Evolutionary conservation across 2,888 invertebrate genomes (phyloP).

Genomic region (Anthophora plumipes): DNA sequence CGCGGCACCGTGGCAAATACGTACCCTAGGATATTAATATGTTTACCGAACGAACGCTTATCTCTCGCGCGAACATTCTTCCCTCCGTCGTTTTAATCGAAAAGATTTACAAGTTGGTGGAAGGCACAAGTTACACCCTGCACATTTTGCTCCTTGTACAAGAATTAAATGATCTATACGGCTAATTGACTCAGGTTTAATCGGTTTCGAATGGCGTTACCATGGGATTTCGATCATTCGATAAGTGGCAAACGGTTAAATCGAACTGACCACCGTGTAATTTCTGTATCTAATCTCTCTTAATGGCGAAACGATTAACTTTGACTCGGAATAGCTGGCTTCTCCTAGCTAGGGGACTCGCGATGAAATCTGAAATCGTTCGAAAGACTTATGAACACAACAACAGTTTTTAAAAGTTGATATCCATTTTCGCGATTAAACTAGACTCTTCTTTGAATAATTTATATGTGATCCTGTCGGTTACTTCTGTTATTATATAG

Average conservation of each 20-base stretch:
- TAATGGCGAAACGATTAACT: conserved; percentile 17
- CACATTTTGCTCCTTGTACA: background rate
- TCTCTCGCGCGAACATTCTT: background rate
- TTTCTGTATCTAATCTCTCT: conserved; percentile 17
- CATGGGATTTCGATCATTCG: background rate
- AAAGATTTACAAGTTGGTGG: conserved; percentile 6
- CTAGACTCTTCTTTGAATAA: no score
- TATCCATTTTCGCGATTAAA: no score
- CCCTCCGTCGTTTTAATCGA: background rate
- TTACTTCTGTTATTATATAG: no score
- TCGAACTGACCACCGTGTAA: conserved; percentile 8
- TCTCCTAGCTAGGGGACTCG: no score
- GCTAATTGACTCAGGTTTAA: conserved; percentile 1
- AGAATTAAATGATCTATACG: background rate
- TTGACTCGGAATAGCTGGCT: background rate
- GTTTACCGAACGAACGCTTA: conserved; percentile 2
- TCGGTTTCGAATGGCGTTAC: background rate
- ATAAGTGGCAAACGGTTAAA: background rate
- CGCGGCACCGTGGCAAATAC: conserved; percentile 7
- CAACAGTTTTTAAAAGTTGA: no score
- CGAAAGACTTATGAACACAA: no score
- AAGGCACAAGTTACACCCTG: background rate
- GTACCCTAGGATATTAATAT: conserved; percentile 16
- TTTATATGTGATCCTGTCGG: no score
- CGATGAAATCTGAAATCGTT: no score